These are phyloP conservation scores for Globodera rostochiensis DNA, from an alignment of 1,140 invertebrate genomes.

Conservation along the genomic window DNA sequence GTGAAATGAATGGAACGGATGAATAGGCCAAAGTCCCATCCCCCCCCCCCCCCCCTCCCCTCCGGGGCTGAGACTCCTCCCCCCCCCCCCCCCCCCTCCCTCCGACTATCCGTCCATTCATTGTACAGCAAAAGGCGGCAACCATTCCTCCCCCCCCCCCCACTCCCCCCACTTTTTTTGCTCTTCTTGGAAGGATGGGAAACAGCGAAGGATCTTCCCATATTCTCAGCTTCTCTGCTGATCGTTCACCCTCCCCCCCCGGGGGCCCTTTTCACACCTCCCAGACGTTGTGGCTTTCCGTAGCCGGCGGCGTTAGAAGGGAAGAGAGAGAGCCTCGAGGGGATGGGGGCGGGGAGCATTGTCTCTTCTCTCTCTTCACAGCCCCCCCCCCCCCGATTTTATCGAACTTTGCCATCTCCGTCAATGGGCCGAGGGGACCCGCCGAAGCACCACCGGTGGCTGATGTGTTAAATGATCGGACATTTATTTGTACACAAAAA, in stretches of 20 bases:
- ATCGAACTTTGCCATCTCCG: constrained; percentile 17
- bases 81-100: no score
- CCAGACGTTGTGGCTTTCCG: background rate
- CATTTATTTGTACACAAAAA: background rate
- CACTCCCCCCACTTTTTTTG: background rate
- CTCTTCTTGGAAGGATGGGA: background rate
- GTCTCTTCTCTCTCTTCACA: background rate
- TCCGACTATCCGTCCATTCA: background rate
- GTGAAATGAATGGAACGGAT: background rate
- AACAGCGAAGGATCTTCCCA: background rate
- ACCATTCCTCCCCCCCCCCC: background rate
- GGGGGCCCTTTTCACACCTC: background rate
- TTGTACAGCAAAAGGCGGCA: background rate
- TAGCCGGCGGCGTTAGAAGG: background rate
- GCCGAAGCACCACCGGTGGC: no score
- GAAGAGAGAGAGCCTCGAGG: background rate
- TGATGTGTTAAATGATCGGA: background rate
- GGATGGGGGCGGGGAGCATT: background rate
- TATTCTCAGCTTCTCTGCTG: background rate
- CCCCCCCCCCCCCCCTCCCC: background rate
- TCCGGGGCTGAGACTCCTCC: background rate
- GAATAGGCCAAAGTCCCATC: background rate
- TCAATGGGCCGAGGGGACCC: background rate
- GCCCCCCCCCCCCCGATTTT: background rate
- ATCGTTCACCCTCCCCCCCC: background rate